Evolutionary conservation across 2,797 vertebrate genomes (phyloP), one percentile per base, ranked within the genome.

Genomic region (Chiroxiphia lanceolata): DNA sequence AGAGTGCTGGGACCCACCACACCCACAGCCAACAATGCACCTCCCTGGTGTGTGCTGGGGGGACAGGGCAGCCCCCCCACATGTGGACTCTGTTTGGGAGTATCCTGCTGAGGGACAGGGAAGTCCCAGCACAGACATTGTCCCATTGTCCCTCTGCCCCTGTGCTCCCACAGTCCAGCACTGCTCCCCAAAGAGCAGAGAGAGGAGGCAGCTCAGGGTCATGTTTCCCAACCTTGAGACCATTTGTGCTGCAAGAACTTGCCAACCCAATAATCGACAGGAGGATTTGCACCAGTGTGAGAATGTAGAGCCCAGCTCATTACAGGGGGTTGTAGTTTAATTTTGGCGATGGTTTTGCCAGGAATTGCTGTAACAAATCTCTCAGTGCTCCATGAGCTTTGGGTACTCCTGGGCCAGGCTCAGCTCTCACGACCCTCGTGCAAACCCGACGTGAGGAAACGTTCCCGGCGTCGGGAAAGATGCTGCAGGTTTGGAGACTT

Each of bases 1-100:
- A 23, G 63, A 27, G 79, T 51, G 71, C 87, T 60, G 87, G 67
- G 75, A 34, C 75, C 82, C 84, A 82, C 92, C 91, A 79, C 81
- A 3, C 68, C 95, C 95, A 34, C 3, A 59, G 22, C 91, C 87
- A 94, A 87, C 89, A 94, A 92, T 91, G 86, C 87, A 15, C 25
- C 89, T 92, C 91, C 90, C 54, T 79, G 34, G 13, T 38, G 81
- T 45, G 1, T 76, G 38, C 59, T 1, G 0, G 68, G 64, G 50
- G 75, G 9, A 0, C 11, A 13, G 67, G 68, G 64, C 67, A 65
- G 87, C 71, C 19, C 87, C 64, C 15, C 3, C 59, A 64, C 0
- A 61, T 45, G 33, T 50, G 45, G 78, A 45, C 54, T 88, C 89
- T 48, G 50, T 76, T 85, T 47, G 19, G 60, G 71, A 87, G 42